These are phyloP conservation scores for Buathra laborator DNA, from an alignment of 2,888 invertebrate species.

Conservation along the genomic window DNA sequence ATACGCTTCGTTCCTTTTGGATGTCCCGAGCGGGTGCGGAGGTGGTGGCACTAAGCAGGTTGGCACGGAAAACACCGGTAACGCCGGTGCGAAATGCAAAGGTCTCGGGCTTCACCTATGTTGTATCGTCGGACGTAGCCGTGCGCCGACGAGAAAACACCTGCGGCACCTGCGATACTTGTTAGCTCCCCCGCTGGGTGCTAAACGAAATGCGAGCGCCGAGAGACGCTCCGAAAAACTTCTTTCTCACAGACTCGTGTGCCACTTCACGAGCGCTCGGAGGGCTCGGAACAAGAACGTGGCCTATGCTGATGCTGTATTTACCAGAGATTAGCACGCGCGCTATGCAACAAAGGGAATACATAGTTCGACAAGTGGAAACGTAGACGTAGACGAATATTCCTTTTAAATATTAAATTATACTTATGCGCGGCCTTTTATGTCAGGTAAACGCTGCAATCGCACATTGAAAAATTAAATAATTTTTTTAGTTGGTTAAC, in stretches of 20 bases:
- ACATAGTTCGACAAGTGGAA: constrained; percentile 5
- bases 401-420: background rate
- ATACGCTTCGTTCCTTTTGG: constrained; percentile 55
- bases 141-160: constrained; percentile 51
- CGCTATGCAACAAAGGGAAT: background rate
- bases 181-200: constrained; percentile 48
- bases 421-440: background rate
- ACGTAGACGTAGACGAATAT: background rate
- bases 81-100: constrained; percentile 58
- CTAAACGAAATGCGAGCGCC: constrained; percentile 6
- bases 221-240: background rate
- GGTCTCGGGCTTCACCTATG: constrained; percentile 1
- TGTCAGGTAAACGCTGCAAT: background rate
- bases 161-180: constrained; percentile 62
- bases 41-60: constrained; percentile 38
- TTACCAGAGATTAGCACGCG: constrained; percentile 11
- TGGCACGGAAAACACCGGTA: constrained; percentile 56
- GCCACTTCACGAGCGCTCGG: constrained; percentile 26
- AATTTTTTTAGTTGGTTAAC: too few species aligned
- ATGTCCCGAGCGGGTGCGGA: constrained; percentile 16
- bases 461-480: too few species aligned
- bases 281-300: constrained; percentile 9
- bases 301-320: background rate
- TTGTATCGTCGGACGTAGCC: constrained; percentile 6
- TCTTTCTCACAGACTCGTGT: constrained; percentile 16